Base-by-base conservation (phyloP, 2,888 invertebrate genomes). In the Spodoptera picta region DNA sequence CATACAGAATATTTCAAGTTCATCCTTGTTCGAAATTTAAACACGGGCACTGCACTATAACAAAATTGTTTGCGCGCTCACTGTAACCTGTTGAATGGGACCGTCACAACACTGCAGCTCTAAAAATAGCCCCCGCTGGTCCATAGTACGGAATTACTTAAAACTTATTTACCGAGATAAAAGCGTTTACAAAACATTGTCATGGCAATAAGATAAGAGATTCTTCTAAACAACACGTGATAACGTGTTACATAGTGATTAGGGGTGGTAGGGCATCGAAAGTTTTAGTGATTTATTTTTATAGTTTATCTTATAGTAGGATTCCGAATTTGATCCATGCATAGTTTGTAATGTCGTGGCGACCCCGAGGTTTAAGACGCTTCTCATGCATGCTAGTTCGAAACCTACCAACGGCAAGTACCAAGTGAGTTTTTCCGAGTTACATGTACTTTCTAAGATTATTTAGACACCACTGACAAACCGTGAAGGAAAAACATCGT, bases 101-200 rank as follows among this genome's bases (percentile, higher is more conserved):
- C 79, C 64, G 61, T 69, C 79, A 77, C 65, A 68, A 68, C 75
- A 72, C 67, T 72, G 76, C 68, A 68, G 80, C 75, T 80, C 89
- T 92, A 91, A 92, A 90, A 91, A 92, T 91, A 90, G 65, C 83
- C 75, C 72, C 62, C 72, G 59, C 72, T 87, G 86, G 89, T 90
- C 85, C 90, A 91, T 81, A 90, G 89, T 90, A 90, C 89, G 87
- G 88, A 87, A 87, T 92, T 89, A 92, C 90, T 90, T 86, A 90
- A 88, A 91, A 88, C 81, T 89, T 90, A 89, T 90, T 91, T 89
- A 90, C 85, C 84, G 86, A 81, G 88, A 90, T 89, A 90, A 85
- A 77, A 72, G 55, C 84, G 83, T 90, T 91, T 89, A 92, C 92
- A 89, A 91, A 92, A 91, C 83, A 89, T 85, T 85, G 86, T 85